Evolutionary conservation across 2,888 invertebrate genomes (phyloP).

Genomic region (Catonia carolina): DNA sequence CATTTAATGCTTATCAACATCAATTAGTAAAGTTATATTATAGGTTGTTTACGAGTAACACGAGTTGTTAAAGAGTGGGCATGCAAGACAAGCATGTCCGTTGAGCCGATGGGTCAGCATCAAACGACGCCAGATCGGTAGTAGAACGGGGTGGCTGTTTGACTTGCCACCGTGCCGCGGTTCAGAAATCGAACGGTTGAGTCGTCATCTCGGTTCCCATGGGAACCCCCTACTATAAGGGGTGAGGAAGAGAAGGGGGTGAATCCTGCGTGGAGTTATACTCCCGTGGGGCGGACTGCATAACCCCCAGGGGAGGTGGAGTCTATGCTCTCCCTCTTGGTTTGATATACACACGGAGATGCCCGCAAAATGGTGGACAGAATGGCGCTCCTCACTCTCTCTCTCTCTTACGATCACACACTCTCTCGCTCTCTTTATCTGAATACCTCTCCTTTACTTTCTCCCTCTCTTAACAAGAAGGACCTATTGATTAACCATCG

Average conservation of each 20-base stretch:
- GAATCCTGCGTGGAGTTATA: slow-evolving; percentile 27
- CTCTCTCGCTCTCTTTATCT: slow-evolving; percentile 28
- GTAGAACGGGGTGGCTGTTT: neutral
- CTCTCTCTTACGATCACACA: slow-evolving; percentile 25
- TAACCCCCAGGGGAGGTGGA: slow-evolving; percentile 46
- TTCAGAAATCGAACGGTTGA: slow-evolving; percentile 27
- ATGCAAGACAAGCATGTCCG: too few relatives aligned
- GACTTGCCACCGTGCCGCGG: slow-evolving; percentile 5
- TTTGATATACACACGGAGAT: slow-evolving; percentile 14
- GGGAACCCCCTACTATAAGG: slow-evolving; percentile 44
- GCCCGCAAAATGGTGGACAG: slow-evolving; percentile 13
- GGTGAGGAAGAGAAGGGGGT: slow-evolving; percentile 35
- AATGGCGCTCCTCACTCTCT: slow-evolving; percentile 22
- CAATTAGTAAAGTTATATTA: too few relatives aligned
- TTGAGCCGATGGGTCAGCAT: too few relatives aligned
- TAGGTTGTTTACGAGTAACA: too few relatives aligned
- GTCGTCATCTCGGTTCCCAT: slow-evolving; percentile 46
- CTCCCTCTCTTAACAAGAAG: slow-evolving; percentile 7
- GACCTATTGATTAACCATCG: slow-evolving; percentile 12
- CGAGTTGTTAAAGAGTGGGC: too few relatives aligned
- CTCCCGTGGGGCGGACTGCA: slow-evolving; percentile 41
- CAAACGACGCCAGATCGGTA: too few relatives aligned
- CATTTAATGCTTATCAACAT: too few relatives aligned
- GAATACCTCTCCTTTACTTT: slow-evolving; percentile 20
- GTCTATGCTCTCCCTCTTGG: slow-evolving; percentile 29